Evolutionary conservation across 2,888 invertebrate genomes (phyloP).

Genomic region (Dastarcus helophoroides): DNA sequence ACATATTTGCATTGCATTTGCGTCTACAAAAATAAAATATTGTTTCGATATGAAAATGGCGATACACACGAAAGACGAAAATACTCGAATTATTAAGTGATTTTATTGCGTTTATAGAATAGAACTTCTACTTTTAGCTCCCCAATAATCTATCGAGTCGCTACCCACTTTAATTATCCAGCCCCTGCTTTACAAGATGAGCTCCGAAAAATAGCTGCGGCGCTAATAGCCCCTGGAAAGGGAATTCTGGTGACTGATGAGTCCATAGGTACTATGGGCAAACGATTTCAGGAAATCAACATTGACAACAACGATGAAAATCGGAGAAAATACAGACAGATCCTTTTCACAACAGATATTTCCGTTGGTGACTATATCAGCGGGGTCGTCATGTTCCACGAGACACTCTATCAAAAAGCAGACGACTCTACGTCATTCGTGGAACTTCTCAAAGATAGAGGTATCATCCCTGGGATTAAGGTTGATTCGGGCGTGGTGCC

Average conservation of each 20-base stretch:
- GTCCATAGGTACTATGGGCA: slow-evolving; percentile 85
- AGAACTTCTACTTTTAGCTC: too few species aligned
- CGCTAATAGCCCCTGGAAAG: slow-evolving; percentile 86
- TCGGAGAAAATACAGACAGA: slow-evolving; percentile 54
- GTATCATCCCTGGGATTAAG: slow-evolving; percentile 94
- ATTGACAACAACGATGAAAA: slow-evolving; percentile 90
- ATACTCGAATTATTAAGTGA: too few species aligned
- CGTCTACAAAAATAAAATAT: too few species aligned
- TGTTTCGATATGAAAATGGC: too few species aligned
- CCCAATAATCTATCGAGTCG: slow-evolving; percentile 18
- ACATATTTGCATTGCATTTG: too few species aligned
- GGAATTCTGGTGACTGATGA: slow-evolving; percentile 98
- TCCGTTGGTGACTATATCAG: slow-evolving; percentile 65
- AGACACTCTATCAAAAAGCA: slow-evolving; percentile 95
- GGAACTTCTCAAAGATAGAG: slow-evolving; percentile 70
- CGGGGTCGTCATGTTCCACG: slow-evolving; percentile 97
- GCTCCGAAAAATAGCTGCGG: slow-evolving; percentile 74
- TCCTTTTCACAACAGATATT: slow-evolving; percentile 73
- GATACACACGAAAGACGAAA: too few species aligned
- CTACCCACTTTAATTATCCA: slow-evolving; percentile 65
- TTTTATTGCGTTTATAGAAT: too few species aligned
- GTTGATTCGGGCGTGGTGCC: slow-evolving; percentile 96
- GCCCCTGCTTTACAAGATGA: slow-evolving; percentile 80
- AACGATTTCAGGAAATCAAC: slow-evolving; percentile 77
- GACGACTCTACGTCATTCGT: slow-evolving; percentile 79